A percentile compares a stretch with the other conserved stretches of the same genome.
Evolutionary conservation across 2,888 invertebrate genomes (phyloP).

Genomic region (Ophion ventricosus): DNA sequence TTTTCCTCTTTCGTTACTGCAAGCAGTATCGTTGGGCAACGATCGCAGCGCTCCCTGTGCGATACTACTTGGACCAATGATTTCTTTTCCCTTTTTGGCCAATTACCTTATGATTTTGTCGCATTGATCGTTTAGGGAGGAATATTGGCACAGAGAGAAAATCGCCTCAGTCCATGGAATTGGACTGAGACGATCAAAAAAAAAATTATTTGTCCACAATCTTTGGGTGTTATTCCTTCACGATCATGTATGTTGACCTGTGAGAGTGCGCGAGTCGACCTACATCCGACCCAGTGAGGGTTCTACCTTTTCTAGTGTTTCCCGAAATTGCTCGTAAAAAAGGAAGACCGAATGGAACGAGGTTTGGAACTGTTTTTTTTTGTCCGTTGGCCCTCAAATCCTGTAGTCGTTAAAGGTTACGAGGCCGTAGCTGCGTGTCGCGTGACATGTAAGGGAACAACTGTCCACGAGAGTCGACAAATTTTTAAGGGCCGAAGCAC

Average conservation of each 20-base stretch:
- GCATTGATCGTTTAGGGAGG: not conserved
- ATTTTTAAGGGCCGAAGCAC: constrained; percentile 15
- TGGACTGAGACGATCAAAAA: not conserved
- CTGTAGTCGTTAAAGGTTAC: constrained; percentile 27
- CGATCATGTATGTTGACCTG: not conserved
- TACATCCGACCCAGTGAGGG: not conserved
- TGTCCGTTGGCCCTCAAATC: constrained; percentile 1
- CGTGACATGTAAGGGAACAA: constrained; percentile 12
- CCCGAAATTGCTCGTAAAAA: not conserved
- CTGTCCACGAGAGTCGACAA: constrained; percentile 1
- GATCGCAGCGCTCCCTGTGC: not conserved
- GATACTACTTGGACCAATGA: not conserved
- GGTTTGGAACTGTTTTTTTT: not conserved
- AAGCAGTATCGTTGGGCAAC: not conserved
- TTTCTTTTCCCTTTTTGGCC: not conserved
- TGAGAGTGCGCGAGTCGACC: not conserved
- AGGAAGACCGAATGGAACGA: constrained; percentile 12
- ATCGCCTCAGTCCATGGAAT: too few relatives aligned
- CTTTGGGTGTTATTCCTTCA: not conserved
- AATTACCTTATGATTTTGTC: not conserved
- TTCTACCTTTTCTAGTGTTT: not conserved
- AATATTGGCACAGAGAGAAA: not conserved
- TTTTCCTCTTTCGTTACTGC: constrained; percentile 51
- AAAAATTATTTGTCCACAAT: not conserved
- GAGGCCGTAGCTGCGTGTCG: constrained; percentile 28